Base-by-base conservation (phyloP, 2,888 invertebrate genomes). In the Mamestra brassicae region DNA sequence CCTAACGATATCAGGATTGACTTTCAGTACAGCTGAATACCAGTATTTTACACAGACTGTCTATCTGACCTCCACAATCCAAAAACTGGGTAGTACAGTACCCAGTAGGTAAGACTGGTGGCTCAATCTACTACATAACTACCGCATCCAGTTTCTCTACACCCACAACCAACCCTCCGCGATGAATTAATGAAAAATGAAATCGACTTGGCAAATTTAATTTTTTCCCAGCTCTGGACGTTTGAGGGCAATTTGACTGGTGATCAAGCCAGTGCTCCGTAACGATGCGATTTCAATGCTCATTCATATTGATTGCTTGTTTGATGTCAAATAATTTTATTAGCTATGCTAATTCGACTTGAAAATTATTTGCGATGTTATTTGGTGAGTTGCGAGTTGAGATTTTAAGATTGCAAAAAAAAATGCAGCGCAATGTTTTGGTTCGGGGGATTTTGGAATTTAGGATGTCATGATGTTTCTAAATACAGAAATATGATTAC, bases 151-250 rank as follows among this genome's bases (percentile, higher is more conserved):
- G 80, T 38, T 0, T 34, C 63, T 84, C 11, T 79, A 80, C 26
- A 55, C 57, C 75, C 8, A 15, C n/a, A 61, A 71, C 50, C 87
- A 91, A 91, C 93, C 93, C 94, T 88, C 89, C 91, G 91, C 93
- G 91, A 94, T 91, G 94, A 94, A 95, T 95, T 94, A 95, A 95
- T 95, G 95, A 95, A 95, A 95, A 95, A 95, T 95, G 93, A 94
- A 95, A 95, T 95, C 94, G 94, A 95, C 95, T 95, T 93, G 93
- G 94, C 92, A 94, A 95, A 95, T 95, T 95, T 93, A 94, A 94
- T 95, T 94, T 94, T 94, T 94, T 93, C 90, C 67, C 90, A 88
- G 88, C 87, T 88, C 78, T 86, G 84, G 84, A 84, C 82, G 50
- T 76, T 87, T 88, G 90, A 86, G 80, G 87, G 85, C 89, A 90